Percentiles rank a stretch among this genome's conserved stretches.
phyloP scores from a whole-genome alignment of 2,888 invertebrate species.

The Standfussiana lucernea region DNA sequence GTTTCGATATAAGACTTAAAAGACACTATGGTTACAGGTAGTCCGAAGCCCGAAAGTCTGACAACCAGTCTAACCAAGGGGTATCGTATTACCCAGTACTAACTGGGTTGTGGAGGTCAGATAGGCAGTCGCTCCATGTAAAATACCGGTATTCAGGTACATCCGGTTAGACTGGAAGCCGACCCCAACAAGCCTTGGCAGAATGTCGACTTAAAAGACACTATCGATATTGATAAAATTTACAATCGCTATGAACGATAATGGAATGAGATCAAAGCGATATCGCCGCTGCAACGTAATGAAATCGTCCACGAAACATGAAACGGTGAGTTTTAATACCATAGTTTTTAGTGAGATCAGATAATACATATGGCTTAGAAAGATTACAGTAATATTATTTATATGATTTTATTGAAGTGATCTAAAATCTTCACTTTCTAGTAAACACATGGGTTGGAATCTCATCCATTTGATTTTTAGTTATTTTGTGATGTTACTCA shows the following conservation, averaged over 20 bases:
- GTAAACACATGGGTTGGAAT: neutral
- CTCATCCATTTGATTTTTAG: neutral
- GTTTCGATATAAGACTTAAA: conserved; percentile 51
- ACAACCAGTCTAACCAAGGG: neutral
- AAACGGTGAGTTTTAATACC: conserved; percentile 11
- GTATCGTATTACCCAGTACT: neutral
- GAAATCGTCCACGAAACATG: conserved; percentile 18
- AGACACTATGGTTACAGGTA: conserved; percentile 44
- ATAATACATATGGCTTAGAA: conserved; percentile 24
- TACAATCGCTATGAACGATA: conserved; percentile 30
- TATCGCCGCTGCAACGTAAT: neutral
- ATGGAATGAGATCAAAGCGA: conserved; percentile 17
- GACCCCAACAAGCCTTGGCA: neutral
- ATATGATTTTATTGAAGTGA: neutral
- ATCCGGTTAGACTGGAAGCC: neutral
- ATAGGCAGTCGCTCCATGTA: neutral
- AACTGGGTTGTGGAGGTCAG: neutral
- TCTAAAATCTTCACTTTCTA: neutral
- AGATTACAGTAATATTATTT: neutral
- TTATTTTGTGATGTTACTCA: neutral
- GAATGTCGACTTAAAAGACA: conserved; percentile 25
- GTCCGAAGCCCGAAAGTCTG: neutral
- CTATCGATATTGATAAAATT: conserved; percentile 51
- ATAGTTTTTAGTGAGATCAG: conserved; percentile 30
- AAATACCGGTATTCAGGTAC: neutral